Percentiles rank a stretch among this genome's conserved stretches.
Evolutionary conservation across 2,113 vertebrate genomes (phyloP).

Genomic region (Dendropsophus ebraccatus): DNA sequence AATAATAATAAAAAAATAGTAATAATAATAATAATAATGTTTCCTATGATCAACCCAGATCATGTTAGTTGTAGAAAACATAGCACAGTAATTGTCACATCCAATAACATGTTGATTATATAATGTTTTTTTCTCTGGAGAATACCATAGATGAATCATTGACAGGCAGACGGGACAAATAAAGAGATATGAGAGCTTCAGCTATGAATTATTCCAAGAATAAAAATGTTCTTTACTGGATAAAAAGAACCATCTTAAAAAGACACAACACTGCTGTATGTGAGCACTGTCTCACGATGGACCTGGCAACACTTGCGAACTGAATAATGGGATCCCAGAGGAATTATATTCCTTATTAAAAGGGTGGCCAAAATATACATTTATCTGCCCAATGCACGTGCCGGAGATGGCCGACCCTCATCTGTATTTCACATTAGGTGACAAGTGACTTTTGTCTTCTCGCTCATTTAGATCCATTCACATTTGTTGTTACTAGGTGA

Average conservation of each 20-base stretch:
- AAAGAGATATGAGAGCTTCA: not conserved
- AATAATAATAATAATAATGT: too few relatives aligned
- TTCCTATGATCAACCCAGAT: not conserved
- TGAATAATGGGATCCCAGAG: conserved; percentile 11
- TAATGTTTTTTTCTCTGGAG: not conserved
- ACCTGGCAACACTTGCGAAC: not conserved
- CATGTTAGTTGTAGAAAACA: not conserved
- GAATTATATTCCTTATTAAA: conserved; percentile 18
- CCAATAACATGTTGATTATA: not conserved
- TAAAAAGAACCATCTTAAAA: not conserved
- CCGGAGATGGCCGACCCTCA: not conserved
- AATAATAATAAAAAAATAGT: too few relatives aligned
- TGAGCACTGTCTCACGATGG: not conserved
- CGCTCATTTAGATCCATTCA: conserved; percentile 1
- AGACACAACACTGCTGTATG: not conserved
- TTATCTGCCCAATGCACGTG: not conserved
- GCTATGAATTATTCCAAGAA: not conserved
- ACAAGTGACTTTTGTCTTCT: conserved; percentile 17
- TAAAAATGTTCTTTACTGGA: not conserved
- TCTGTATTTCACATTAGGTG: not conserved
- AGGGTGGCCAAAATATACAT: not conserved
- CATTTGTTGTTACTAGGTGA: conserved; percentile 3
- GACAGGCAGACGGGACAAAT: not conserved
- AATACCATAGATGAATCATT: not conserved
- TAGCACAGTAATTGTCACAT: not conserved